A percentile compares a stretch with the other conserved stretches of the same genome.
These are phyloP conservation scores for Stichopus horrens DNA, from an alignment of 53 echinoderm and acorn worm species.

Conservation along the genomic window DNA sequence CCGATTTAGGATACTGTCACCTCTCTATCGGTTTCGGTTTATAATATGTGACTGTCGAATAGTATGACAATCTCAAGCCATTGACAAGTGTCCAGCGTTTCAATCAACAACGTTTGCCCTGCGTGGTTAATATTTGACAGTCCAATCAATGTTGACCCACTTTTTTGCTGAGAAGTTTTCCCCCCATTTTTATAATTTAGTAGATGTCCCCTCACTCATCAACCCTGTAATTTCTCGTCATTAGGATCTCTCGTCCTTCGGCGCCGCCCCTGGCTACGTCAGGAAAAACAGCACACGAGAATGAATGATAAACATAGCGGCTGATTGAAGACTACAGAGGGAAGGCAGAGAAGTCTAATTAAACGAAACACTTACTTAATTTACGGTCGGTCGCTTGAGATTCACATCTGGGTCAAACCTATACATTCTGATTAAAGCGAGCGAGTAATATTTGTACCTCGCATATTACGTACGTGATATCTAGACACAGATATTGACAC, in stretches of 20 bases:
- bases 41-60: not conserved
- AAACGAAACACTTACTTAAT: slow-evolving; percentile 33
- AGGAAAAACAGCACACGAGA: slow-evolving; percentile 20
- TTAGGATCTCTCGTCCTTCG: slow-evolving; percentile 22
- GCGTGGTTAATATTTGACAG: slow-evolving; percentile 16
- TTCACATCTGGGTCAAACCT: slow-evolving; percentile 34
- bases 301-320: slow-evolving; percentile 35
- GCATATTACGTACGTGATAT: too few relatives aligned
- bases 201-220: slow-evolving; percentile 30
- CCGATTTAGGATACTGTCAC: too few relatives aligned
- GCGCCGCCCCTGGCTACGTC: slow-evolving; percentile 11
- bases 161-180: not conserved
- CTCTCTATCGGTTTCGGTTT: too few relatives aligned
- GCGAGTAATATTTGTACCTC: not conserved
- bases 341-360: slow-evolving; percentile 33
- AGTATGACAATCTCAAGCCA: not conserved
- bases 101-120: not conserved
- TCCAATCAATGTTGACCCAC: slow-evolving; percentile 30
- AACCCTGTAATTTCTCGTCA: slow-evolving; percentile 24
- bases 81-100: not conserved
- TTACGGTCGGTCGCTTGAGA: slow-evolving; percentile 33
- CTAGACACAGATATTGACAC: too few relatives aligned
- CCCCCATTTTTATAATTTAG: not conserved
- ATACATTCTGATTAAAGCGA: slow-evolving; percentile 25
- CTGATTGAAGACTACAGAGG: slow-evolving; percentile 7